Conservation (phyloP, 2,888 invertebrate genomes). For the Tridacna gigas region DNA sequence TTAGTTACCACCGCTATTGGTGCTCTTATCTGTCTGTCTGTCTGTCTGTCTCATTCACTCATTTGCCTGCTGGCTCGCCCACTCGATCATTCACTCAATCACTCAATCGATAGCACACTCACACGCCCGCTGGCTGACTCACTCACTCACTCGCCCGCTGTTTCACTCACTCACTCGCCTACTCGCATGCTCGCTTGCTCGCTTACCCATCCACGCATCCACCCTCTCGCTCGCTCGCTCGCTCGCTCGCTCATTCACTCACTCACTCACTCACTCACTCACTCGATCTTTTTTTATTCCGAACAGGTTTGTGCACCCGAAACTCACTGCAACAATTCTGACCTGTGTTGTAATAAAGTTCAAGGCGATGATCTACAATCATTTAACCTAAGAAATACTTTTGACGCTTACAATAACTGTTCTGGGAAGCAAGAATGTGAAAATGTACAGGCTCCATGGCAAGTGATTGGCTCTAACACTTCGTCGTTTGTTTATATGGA, state of each 20-base stretch:
- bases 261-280: neutral
- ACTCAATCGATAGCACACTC: neutral
- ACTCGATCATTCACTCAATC: neutral
- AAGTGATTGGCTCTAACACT: neutral
- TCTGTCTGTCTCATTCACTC: neutral
- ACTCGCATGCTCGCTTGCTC: neutral
- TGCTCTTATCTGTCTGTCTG: neutral
- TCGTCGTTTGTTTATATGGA: conserved; percentile 20
- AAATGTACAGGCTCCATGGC: conserved; percentile 25
- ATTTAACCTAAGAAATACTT: conserved; percentile 18
- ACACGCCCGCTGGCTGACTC: neutral
- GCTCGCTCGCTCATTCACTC: neutral
- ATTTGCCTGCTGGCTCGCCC: neutral
- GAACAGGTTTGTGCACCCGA: neutral
- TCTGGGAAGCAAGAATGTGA: conserved; percentile 10
- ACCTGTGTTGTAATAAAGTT: neutral
- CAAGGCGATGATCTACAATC: neutral
- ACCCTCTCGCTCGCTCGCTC: neutral
- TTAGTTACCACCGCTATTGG: neutral
- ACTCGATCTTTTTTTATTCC: neutral
- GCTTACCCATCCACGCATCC: neutral
- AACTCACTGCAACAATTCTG: conserved; percentile 13
- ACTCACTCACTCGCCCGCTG: neutral
- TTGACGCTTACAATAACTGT: conserved; percentile 20
- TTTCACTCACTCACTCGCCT: neutral